A percentile compares a stretch with the other conserved stretches of the same genome.
Evolutionary conservation across 2,888 invertebrate species (phyloP).

Genomic region (Portevinia maculata): DNA sequence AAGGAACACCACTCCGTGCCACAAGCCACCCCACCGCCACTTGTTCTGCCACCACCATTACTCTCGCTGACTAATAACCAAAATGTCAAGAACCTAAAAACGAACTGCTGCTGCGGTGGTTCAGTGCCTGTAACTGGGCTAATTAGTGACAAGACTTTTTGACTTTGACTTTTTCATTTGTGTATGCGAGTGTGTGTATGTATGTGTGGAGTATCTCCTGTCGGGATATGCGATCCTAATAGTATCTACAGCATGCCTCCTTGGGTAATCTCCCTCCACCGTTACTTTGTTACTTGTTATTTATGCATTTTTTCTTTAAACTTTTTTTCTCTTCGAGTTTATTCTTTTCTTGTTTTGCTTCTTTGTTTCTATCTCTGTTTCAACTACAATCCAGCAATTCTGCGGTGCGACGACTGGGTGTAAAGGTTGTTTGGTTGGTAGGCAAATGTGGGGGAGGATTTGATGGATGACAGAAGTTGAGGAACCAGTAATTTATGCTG

Average conservation of each 20-base stretch:
- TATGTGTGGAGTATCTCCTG: conserved; percentile 22
- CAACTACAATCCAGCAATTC: conserved; percentile 63
- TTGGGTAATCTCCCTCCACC: conserved; percentile 1
- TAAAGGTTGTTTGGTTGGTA: conserved; percentile 41
- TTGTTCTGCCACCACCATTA: conserved; percentile 36
- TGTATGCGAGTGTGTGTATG: conserved; percentile 5
- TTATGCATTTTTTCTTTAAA: conserved; percentile 39
- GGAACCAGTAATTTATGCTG: conserved; percentile 74
- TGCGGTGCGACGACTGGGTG: conserved; percentile 29
- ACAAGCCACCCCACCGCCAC: background rate
- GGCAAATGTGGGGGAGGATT: conserved; percentile 73
- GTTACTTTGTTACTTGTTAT: conserved; percentile 57
- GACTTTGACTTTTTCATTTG: conserved; percentile 68
- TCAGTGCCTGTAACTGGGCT: conserved; percentile 73
- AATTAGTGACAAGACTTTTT: conserved; percentile 74
- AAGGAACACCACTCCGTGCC: conserved; percentile 22
- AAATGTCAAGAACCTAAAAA: conserved; percentile 74
- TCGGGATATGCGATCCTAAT: conserved; percentile 45
- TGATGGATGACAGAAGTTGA: conserved; percentile 74
- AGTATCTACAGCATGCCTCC: conserved; percentile 34
- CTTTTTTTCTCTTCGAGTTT: conserved; percentile 15
- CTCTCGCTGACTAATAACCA: conserved; percentile 70
- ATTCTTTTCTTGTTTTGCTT: conserved; percentile 34
- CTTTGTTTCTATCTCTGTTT: conserved; percentile 47
- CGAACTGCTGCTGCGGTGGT: conserved; percentile 64